phyloP scores from a whole-genome alignment of 1,140 invertebrate genomes.

The Drosophila tsacasi region DNA sequence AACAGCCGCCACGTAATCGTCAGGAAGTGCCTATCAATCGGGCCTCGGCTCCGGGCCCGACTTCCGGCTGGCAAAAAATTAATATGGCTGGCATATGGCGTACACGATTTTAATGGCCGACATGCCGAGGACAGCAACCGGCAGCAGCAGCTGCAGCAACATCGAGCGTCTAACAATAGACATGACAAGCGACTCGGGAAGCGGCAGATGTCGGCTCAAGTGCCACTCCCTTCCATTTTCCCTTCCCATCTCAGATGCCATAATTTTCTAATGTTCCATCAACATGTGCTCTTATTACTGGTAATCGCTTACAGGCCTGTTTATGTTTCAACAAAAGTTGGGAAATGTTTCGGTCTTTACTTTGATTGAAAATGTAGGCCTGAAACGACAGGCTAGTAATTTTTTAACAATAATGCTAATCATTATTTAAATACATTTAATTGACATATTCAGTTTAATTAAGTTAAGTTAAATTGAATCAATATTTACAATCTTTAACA shows the following conservation, averaged over 20 bases:
- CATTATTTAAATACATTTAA: background rate
- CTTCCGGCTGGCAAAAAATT: slow-evolving; percentile 67
- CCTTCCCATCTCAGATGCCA: background rate
- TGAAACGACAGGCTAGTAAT: background rate
- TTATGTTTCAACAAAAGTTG: slow-evolving; percentile 6
- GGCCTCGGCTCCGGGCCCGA: background rate
- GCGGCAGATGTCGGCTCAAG: slow-evolving; percentile 34
- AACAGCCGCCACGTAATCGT: slow-evolving; percentile 46
- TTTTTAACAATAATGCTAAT: too few relatives aligned
- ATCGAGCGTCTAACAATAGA: slow-evolving; percentile 69
- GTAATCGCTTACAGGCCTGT: slow-evolving; percentile 40
- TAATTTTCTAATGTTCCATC: slow-evolving; percentile 38
- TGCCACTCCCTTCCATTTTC: slow-evolving; percentile 13
- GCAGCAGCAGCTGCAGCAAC: slow-evolving; percentile 29
- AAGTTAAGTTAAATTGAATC: background rate
- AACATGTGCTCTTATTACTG: slow-evolving; percentile 44
- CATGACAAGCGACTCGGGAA: slow-evolving; percentile 40
- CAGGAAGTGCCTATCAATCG: slow-evolving; percentile 49
- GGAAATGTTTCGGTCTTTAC: background rate
- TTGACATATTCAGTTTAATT: background rate
- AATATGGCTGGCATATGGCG: slow-evolving; percentile 74
- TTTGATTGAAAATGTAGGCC: background rate
- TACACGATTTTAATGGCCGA: slow-evolving; percentile 60
- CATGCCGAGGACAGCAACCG: slow-evolving; percentile 47
- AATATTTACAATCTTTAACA: too few relatives aligned